Evolutionary conservation across 2,888 invertebrate genomes (phyloP), one percentile per base, ranked within the genome.

Genomic region (Drosophila paranaensis): DNA sequence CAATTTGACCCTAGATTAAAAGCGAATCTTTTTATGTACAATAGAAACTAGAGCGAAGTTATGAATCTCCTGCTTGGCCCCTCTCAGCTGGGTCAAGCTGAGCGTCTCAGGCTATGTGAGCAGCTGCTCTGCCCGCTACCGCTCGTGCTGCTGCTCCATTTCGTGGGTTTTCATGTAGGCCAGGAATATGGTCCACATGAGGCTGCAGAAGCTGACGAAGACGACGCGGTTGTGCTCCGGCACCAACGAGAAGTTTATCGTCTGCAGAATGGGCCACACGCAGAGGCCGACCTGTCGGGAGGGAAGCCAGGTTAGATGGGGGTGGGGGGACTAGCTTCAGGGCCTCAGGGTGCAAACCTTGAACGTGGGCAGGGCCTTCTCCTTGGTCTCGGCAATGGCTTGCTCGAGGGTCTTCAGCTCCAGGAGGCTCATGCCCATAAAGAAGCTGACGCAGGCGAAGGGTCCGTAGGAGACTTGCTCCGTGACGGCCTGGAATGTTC

Each of bases 381-480:
- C 93, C 88, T 94, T 94, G 1, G 96, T 95, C 94, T 97, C 96
- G 48, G 94, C 93, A 37, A 94, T 82, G 57, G 95, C 95, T 86
- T 95, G 95, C 58, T 94, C 88, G 25, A 95, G 88, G 35, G 94
- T 94, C 88, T 95, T 95, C 64, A 94, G 93, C 93, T 97, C 96
- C 72, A 97, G 90, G 53, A 96, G 88, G 90, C 95, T 96, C 95
- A 97, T 96, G 48, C 95, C 95, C 92, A 96, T 94, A 90, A 96
- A 97, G 91, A 97, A 97, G 81, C 95, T 95, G 77, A 94, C 94
- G 94, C 96, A 95, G 45, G 96, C 96, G 81, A 95, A 94, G 64
- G 97, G 97, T 43, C 96, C 95, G 88, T 97, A 97, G 0, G 95
- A 94, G 11, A 96, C 91, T 91, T 96, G 96, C 92, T 97, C 97